phyloP scores from a whole-genome alignment of 1,140 invertebrate genomes.

The Drosophila funebris region DNA sequence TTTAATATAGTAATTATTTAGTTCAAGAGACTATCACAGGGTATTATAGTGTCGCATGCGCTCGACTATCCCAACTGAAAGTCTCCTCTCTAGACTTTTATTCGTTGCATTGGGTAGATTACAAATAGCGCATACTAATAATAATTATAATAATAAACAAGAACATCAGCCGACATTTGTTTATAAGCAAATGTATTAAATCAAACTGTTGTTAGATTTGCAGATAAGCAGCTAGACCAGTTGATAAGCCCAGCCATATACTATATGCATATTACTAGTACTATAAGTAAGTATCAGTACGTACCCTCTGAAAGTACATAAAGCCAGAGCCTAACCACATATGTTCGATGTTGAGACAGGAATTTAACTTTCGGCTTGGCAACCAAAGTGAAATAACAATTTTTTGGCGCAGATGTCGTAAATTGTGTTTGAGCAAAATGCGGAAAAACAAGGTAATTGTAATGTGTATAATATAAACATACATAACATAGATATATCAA shows the following conservation, averaged over 20 bases:
- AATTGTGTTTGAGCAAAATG: slow-evolving; percentile 32
- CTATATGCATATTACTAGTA: slow-evolving; percentile 61
- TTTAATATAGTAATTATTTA: no score
- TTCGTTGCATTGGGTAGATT: slow-evolving; percentile 3
- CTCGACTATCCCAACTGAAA: no score
- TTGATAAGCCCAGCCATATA: slow-evolving; percentile 67
- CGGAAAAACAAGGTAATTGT: slow-evolving; percentile 46
- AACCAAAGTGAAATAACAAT: slow-evolving; percentile 3
- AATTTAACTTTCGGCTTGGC: slow-evolving; percentile 23
- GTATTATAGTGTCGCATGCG: no score
- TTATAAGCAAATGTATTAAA: slow-evolving; percentile 74
- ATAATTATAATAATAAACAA: slow-evolving; percentile 32
- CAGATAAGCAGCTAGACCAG: slow-evolving; percentile 41
- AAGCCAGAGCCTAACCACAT: slow-evolving; percentile 21
- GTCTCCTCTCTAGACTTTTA: no score
- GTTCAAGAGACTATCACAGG: no score
- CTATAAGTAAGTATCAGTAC: slow-evolving; percentile 6
- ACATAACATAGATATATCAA: slow-evolving; percentile 28
- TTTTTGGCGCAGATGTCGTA: slow-evolving; percentile 53
- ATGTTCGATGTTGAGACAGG: slow-evolving; percentile 25
- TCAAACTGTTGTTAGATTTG: slow-evolving; percentile 73
- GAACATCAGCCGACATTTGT: slow-evolving; percentile 38
- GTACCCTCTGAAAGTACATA: slow-evolving; percentile 2
- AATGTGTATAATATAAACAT: slow-evolving; percentile 4
- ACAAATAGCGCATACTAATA: slow-evolving; percentile 18